These are phyloP conservation scores for Macroramphosus scolopax DNA, from an alignment of 2,797 vertebrate species.

Conservation along the genomic window DNA sequence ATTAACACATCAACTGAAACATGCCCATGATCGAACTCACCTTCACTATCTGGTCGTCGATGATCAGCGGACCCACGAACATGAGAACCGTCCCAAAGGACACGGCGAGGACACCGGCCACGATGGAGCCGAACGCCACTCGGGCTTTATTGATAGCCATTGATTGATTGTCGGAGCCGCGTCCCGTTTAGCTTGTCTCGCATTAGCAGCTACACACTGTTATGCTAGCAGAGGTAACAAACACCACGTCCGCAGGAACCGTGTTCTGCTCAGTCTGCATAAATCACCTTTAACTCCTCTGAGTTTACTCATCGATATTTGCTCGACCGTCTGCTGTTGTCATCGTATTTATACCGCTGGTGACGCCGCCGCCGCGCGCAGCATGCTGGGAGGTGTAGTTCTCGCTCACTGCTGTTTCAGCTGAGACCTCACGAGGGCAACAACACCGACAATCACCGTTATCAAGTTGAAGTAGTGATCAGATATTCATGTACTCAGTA, in stretches of 20 bases:
- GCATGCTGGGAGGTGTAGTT: conserved; percentile 8
- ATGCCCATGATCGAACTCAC: conserved; percentile 54
- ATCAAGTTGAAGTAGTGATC: not conserved
- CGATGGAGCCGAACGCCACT: conserved; percentile 47
- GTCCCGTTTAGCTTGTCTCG: not conserved
- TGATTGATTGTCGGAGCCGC: no score
- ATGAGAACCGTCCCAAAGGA: conserved; percentile 63
- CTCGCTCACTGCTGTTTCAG: not conserved
- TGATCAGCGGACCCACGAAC: conserved; percentile 74
- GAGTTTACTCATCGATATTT: not conserved
- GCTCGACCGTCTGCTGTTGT: no score
- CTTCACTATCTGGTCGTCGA: conserved; percentile 78
- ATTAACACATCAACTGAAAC: no score
- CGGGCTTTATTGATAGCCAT: conserved; percentile 59
- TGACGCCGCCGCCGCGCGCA: not conserved
- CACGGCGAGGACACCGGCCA: conserved; percentile 46
- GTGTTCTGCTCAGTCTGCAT: not conserved
- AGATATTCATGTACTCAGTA: no score
- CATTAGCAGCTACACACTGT: not conserved
- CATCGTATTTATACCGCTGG: not conserved
- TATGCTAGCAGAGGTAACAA: no score
- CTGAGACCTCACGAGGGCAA: no score
- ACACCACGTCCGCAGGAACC: not conserved
- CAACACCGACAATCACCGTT: not conserved
- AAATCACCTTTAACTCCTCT: no score